Conservation (phyloP, 2,888 invertebrate species). For the Automeris io region DNA sequence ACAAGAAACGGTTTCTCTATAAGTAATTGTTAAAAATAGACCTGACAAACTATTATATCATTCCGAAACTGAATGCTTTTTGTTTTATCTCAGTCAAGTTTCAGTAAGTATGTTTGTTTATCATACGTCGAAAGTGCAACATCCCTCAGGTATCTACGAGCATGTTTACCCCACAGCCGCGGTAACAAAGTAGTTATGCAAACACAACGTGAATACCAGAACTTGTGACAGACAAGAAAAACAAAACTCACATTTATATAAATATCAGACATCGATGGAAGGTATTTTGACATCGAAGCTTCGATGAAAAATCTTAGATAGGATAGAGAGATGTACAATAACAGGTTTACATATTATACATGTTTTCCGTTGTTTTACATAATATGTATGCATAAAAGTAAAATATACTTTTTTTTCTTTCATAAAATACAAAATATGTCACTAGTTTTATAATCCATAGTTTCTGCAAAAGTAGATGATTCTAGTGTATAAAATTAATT, state of each 20-base stretch:
- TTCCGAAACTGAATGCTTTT: no score
- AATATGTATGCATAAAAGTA: background rate
- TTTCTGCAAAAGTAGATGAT: background rate
- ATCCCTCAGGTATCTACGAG: slow-evolving; percentile 42
- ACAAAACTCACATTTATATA: slow-evolving; percentile 56
- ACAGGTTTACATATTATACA: background rate
- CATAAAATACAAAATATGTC: no score
- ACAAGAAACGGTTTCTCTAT: no score
- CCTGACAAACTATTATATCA: no score
- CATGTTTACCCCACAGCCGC: slow-evolving; percentile 49
- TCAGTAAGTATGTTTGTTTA: background rate
- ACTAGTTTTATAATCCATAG: no score
- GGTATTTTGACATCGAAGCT: slow-evolving; percentile 22
- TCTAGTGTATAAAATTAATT: background rate
- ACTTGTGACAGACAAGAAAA: slow-evolving; percentile 60
- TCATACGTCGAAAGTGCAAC: slow-evolving; percentile 7
- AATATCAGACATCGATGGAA: slow-evolving; percentile 26
- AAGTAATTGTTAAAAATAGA: no score
- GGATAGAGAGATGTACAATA: slow-evolving; percentile 1
- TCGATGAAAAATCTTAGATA: slow-evolving; percentile 14
- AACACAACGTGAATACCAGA: slow-evolving; percentile 65
- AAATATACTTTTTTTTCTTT: no score
- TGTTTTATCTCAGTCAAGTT: no score
- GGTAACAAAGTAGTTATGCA: slow-evolving; percentile 63
- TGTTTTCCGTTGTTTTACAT: background rate